Conservation (phyloP, 2,888 invertebrate genomes). For the Copidosoma aretas region DNA sequence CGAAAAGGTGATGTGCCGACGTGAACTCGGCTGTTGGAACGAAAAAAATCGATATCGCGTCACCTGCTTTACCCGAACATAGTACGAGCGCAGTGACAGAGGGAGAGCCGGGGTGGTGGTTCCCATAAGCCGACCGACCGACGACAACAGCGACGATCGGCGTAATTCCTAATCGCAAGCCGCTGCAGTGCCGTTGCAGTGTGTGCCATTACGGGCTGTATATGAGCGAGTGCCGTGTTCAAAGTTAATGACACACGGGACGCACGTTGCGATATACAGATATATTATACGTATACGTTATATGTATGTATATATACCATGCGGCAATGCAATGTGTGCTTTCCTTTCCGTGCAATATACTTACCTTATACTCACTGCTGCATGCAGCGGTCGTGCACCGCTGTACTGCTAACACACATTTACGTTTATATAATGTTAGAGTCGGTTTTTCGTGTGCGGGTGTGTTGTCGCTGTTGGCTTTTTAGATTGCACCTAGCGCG, state of each 20-base stretch:
- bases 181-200: too few species aligned
- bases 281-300: background rate
- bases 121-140: constrained; percentile 50
- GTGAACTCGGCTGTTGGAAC: too few species aligned
- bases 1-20: constrained; percentile 24
- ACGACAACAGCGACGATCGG: too few species aligned
- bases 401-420: background rate
- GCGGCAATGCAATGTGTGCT: constrained; percentile 9
- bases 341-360: constrained; percentile 27
- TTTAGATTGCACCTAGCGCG: constrained; percentile 28
- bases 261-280: background rate
- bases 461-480: background rate
- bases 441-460: background rate
- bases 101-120: constrained; percentile 34
- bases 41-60: constrained; percentile 49
- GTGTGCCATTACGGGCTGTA: background rate
- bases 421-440: too few species aligned
- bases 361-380: too few species aligned
- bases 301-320: background rate
- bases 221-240: background rate
- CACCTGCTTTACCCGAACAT: constrained; percentile 48
- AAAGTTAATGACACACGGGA: constrained; percentile 27
- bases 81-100: background rate
- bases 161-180: constrained; percentile 26
- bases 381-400: background rate